phyloP scores from a whole-genome alignment of 2,888 invertebrate species.

The Tridacna crocea region DNA sequence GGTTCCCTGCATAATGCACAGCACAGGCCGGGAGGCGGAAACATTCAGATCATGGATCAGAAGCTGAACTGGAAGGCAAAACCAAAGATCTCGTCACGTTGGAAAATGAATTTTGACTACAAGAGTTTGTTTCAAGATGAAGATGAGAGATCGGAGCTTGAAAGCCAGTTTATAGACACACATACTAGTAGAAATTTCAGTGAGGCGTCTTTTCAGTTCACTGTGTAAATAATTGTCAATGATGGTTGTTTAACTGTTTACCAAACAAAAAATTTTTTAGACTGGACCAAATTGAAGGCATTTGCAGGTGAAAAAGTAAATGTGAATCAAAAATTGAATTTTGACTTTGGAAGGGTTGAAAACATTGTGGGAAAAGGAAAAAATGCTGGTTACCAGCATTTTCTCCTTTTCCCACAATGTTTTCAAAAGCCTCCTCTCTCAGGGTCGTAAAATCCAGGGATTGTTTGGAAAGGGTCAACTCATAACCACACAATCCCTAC shows the following conservation, averaged over 20 bases:
- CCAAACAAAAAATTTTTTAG: not conserved
- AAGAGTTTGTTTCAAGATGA: slow-evolving; percentile 60
- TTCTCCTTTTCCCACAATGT: not conserved
- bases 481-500: too few relatives aligned
- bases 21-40: slow-evolving; percentile 70
- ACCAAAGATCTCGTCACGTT: slow-evolving; percentile 95
- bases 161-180: slow-evolving; percentile 37
- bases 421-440: too few relatives aligned
- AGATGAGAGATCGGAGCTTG: slow-evolving; percentile 30
- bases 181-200: slow-evolving; percentile 29
- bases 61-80: slow-evolving; percentile 87
- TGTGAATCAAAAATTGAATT: too few relatives aligned
- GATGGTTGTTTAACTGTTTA: not conserved
- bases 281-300: too few relatives aligned
- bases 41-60: slow-evolving; percentile 65
- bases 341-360: not conserved
- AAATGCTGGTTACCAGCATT: not conserved
- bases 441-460: too few relatives aligned
- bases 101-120: slow-evolving; percentile 86
- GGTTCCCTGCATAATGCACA: slow-evolving; percentile 67
- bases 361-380: not conserved
- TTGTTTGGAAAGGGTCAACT: too few relatives aligned
- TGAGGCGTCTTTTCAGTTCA: slow-evolving; percentile 42
- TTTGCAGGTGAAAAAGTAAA: too few relatives aligned
- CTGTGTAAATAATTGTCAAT: not conserved